These are phyloP conservation scores for Typhlichthys eigenmanni DNA, from an alignment of 2,797 vertebrate species.

Conservation along the genomic window DNA sequence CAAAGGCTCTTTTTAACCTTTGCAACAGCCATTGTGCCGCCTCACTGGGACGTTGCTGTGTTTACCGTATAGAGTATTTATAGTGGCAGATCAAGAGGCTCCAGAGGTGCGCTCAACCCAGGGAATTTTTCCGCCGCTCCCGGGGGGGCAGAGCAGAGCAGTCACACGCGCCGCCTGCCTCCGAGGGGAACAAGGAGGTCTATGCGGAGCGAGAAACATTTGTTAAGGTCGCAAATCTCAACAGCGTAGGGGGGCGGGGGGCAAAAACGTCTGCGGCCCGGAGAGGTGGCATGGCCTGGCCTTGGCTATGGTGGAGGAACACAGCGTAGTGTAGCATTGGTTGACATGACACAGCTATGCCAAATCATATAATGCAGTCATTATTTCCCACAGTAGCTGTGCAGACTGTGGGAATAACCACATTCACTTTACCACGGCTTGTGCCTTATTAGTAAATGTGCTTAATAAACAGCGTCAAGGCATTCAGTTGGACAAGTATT, in stretches of 20 bases:
- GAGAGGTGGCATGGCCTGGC: slow-evolving; percentile 45
- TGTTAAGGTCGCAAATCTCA: slow-evolving; percentile 34
- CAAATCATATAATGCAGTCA: not conserved
- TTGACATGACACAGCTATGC: not conserved
- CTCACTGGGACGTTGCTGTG: slow-evolving; percentile 46
- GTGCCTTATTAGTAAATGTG: no score
- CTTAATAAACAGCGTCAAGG: no score
- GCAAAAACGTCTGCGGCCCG: slow-evolving; percentile 26
- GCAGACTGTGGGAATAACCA: not conserved
- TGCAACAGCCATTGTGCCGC: slow-evolving; percentile 41
- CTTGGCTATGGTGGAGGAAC: slow-evolving; percentile 11
- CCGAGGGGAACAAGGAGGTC: slow-evolving; percentile 47
- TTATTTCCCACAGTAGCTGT: slow-evolving; percentile 1
- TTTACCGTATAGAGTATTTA: slow-evolving; percentile 67
- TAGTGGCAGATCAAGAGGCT: slow-evolving; percentile 61
- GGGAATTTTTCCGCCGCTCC: slow-evolving; percentile 63
- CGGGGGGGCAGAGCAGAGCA: slow-evolving; percentile 48
- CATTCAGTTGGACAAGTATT: no score
- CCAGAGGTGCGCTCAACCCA: slow-evolving; percentile 50
- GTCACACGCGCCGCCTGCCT: slow-evolving; percentile 33
- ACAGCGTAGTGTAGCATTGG: not conserved
- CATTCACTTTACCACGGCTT: not conserved
- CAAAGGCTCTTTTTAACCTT: slow-evolving; percentile 32
- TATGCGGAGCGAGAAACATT: slow-evolving; percentile 41
- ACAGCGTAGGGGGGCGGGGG: slow-evolving; percentile 35